Evolutionary conservation across 2,888 invertebrate genomes (phyloP), one percentile per base, ranked within the genome.

Genomic region (Crematogaster levior): DNA sequence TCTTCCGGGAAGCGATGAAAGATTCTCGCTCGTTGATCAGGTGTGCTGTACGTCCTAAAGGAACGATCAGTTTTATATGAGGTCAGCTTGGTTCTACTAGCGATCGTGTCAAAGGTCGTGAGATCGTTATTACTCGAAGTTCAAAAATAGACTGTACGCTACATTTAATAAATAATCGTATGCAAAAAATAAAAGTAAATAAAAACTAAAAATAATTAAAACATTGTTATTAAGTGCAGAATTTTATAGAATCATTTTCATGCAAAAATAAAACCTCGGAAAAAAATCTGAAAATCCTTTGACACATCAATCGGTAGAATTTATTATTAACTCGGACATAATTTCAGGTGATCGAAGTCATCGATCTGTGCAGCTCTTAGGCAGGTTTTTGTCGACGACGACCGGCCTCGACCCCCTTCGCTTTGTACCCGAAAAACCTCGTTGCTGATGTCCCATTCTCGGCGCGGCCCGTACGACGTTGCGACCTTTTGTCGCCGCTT

Each of bases 1-100:
- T 91, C 92, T 93, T 93, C 92, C 92, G 90, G 92, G 92, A 93
- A 93, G 89, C 85, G 90, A 89, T 89, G 90, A 90, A 91, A 92
- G 91, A 88, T 85, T 85, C 88, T 86, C 86, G 51, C 80, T 83
- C 73, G 82, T 80, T 70, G 86, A 68, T 89, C 89, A 90, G 89
- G 89, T 90, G 89, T 82, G 85, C 87, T 68, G 65, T 61, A 66
- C 72, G 65, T 85, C 63, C 82, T 72, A 80, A 84, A 63, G 66
- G 70, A 72, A 43, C 75, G 88, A 85, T 84, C 81, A 80, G 88
- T 86, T 84, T 83, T 85, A 72, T 77, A 63, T 79, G 74, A 61
- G 85, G 86, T 85, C 88, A 82, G 65, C 56, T 61, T 75, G 82
- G 65, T 30, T 80, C 43, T 77, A 61, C 83, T n/a, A 48, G 65